These are phyloP conservation scores for Coregonus ussuriensis DNA, from an alignment of 2,797 vertebrate species.

Conservation along the genomic window DNA sequence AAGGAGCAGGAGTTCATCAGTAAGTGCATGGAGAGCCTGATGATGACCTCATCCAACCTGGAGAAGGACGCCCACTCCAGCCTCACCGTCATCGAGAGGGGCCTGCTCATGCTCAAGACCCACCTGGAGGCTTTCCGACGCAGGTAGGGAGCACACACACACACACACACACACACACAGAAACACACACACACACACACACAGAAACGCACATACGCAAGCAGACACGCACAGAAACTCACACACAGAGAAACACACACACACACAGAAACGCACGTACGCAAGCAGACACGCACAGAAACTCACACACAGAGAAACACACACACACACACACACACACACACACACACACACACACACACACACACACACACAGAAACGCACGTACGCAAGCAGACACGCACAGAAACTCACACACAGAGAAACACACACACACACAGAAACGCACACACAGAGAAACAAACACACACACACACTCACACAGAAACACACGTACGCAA, in stretches of 20 bases:
- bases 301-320: not conserved
- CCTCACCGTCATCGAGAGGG: slow-evolving; percentile 95
- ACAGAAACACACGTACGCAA: not conserved
- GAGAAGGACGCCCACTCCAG: slow-evolving; percentile 93
- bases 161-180: slow-evolving; percentile 5
- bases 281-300: too few species aligned
- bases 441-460: too few species aligned
- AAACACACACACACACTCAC: not conserved
- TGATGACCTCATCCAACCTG: slow-evolving; percentile 94
- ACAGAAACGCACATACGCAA: not conserved
- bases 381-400: too few species aligned
- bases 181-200: not conserved
- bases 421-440: not conserved
- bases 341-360: not conserved
- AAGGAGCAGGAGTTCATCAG: slow-evolving; percentile 99
- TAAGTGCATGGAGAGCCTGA: slow-evolving; percentile 98
- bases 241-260: not conserved
- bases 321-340: not conserved
- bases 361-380: not conserved
- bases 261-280: not conserved
- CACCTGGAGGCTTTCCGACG: slow-evolving; percentile 97
- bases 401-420: too few species aligned
- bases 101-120: slow-evolving; percentile 97
- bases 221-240: too few species aligned
- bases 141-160: slow-evolving; percentile 75